phyloP scores from a whole-genome alignment of 1,140 invertebrate species.

The Magallana gigas region DNA sequence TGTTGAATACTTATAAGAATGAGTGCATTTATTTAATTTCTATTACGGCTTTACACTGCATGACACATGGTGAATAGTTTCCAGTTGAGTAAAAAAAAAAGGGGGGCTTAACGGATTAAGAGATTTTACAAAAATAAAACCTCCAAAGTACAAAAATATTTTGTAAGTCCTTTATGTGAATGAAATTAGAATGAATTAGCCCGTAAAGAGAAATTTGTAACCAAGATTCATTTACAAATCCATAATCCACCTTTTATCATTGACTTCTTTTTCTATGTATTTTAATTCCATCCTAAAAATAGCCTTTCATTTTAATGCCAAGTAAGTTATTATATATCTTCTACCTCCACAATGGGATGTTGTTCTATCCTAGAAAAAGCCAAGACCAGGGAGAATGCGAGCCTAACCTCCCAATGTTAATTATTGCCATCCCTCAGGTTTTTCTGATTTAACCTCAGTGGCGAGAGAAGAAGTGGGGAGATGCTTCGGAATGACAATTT shows the following conservation, averaged over 20 bases:
- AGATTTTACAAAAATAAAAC: slow-evolving; percentile 6
- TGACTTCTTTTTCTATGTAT: background rate
- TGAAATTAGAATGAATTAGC: background rate
- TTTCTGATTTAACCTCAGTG: slow-evolving; percentile 31
- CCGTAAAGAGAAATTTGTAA: background rate
- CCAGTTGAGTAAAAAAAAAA: background rate
- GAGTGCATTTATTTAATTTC: background rate
- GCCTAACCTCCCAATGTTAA: background rate
- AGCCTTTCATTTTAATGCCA: background rate
- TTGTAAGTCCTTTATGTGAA: slow-evolving; percentile 21
- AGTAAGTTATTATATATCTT: background rate
- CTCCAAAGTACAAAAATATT: slow-evolving; percentile 25
- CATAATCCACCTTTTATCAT: background rate
- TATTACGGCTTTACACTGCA: background rate
- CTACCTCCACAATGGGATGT: background rate
- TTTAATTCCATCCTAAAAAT: slow-evolving; percentile 10
- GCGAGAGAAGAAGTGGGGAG: background rate
- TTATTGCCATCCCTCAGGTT: slow-evolving; percentile 30
- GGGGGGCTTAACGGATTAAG: background rate
- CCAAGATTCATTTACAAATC: background rate
- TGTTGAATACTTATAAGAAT: background rate
- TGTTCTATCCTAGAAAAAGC: background rate
- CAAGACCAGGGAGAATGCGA: background rate
- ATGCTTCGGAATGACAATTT: slow-evolving; percentile 12
- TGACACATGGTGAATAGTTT: slow-evolving; percentile 5